Base-by-base conservation (phyloP, 2,888 invertebrate genomes). In the Nomada fucata region DNA sequence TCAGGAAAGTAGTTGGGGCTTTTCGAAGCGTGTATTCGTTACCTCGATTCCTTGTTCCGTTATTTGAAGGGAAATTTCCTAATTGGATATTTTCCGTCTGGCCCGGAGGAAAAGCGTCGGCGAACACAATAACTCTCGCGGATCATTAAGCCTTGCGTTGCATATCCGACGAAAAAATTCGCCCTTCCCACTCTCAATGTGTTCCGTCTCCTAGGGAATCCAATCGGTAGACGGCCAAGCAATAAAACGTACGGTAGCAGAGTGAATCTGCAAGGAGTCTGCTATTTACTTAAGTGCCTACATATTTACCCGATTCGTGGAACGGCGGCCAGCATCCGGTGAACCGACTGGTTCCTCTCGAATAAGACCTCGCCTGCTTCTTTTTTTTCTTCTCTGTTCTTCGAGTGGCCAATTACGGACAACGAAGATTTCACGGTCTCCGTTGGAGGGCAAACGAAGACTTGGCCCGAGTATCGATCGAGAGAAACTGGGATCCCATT, bases 371-470 rank as follows among this genome's bases (percentile, higher is more conserved):
- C 65, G 20, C 13, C 44, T 29, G 11, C 59, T 70, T 76, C 75
- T 7, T n/a, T 26, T 4, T 11, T 47, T 80, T 61, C 77, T 77
- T 61, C 65, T 73, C 72, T 68, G 47, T 71, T 67, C 57, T 74
- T 83, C 81, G 76, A 88, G 86, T 88, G 84, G 84, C 86, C 88
- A 88, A 88, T 88, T 88, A 88, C 86, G 68, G 76, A 71, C 60
- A 79, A 79, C 69, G 69, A 64, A 75, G 79, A 79, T 78, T 72
- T 78, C 78, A 75, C 65, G 20, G 69, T 23, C 59, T 63, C 57
- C 65, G 13, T 57, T 57, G 42, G 29, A 83, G 68, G 36, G 55
- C 63, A 63, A 82, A 73, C 73, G 53, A 77, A 82, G 61, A 26
- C 61, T 57, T 23, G 44, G 53, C 13, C 44, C 13, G 60, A 50